phyloP scores from a whole-genome alignment of 2,888 invertebrate species.

The Villa cingulata region DNA sequence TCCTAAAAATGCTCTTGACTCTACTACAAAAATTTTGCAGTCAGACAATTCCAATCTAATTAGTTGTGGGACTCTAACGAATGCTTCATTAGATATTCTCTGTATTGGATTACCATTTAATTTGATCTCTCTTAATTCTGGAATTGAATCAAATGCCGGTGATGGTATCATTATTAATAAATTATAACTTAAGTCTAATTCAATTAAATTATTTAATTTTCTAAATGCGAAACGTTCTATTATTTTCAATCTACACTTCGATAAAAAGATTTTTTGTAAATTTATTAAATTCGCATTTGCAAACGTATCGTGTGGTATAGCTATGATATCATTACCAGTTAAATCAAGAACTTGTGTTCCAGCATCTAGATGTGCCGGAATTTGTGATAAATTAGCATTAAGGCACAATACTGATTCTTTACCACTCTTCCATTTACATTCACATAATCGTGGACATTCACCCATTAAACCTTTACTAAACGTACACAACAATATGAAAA shows the following conservation, averaged over 20 bases:
- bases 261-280: slow-evolving; percentile 64
- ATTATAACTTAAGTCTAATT: slow-evolving; percentile 67
- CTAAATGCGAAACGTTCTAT: slow-evolving; percentile 63
- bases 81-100: slow-evolving; percentile 55
- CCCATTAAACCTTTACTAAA: slow-evolving; percentile 35
- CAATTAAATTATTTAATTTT: slow-evolving; percentile 65
- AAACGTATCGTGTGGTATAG: slow-evolving; percentile 59
- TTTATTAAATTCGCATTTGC: slow-evolving; percentile 60
- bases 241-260: slow-evolving; percentile 52
- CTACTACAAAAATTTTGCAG: slow-evolving; percentile 55
- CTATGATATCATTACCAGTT: slow-evolving; percentile 54
- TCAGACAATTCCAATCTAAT: slow-evolving; percentile 59
- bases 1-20: slow-evolving; percentile 56
- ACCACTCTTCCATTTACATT: slow-evolving; percentile 80
- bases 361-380: slow-evolving; percentile 60
- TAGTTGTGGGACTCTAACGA: slow-evolving; percentile 50
- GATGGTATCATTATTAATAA: slow-evolving; percentile 53
- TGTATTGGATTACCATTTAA: slow-evolving; percentile 63
- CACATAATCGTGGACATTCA: slow-evolving; percentile 62
- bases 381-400: slow-evolving; percentile 56
- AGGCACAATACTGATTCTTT: slow-evolving; percentile 73
- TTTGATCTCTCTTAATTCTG: slow-evolving; percentile 60
- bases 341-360: slow-evolving; percentile 70
- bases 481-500: slow-evolving; percentile 22
- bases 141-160: slow-evolving; percentile 55